These are phyloP conservation scores for Morpho achilles DNA, from an alignment of 2,888 invertebrate species.

Conservation along the genomic window DNA sequence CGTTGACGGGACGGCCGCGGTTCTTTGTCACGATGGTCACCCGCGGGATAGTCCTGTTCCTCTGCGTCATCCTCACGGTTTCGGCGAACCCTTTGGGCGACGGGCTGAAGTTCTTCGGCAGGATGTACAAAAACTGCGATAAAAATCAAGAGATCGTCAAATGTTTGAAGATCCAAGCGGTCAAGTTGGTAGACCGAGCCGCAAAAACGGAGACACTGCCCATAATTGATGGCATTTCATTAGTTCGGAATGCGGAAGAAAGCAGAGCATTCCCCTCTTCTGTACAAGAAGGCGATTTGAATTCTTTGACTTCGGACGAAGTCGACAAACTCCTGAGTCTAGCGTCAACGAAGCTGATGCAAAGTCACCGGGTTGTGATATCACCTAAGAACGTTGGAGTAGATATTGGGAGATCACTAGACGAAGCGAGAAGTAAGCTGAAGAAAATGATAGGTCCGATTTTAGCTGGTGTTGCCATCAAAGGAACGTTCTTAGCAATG, in stretches of 20 bases:
- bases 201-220: constrained; percentile 80
- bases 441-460: constrained; percentile 84
- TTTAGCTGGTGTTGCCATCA: constrained; percentile 83
- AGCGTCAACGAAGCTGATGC: constrained; percentile 78
- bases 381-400: constrained; percentile 60
- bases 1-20: constrained; percentile 47
- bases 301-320: constrained; percentile 79
- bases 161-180: constrained; percentile 85
- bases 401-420: constrained; percentile 67
- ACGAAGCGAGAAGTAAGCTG: constrained; percentile 80
- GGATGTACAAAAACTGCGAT: constrained; percentile 81
- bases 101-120: constrained; percentile 71
- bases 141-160: constrained; percentile 81
- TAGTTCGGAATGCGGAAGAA: constrained; percentile 71
- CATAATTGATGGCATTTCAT: constrained; percentile 80
- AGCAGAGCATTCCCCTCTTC: constrained; percentile 70
- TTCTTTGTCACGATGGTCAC: constrained; percentile 59
- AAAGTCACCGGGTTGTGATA: constrained; percentile 80
- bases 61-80: constrained; percentile 46
- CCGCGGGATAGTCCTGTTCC: constrained; percentile 66
- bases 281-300: constrained; percentile 78
- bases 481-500: constrained; percentile 85
- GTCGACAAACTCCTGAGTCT: constrained; percentile 79
- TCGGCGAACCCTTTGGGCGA: constrained; percentile 63
- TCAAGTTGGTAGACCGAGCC: constrained; percentile 82